Percentiles rank a stretch among this genome's conserved stretches.
phyloP scores from a whole-genome alignment of 2,888 invertebrate species.

The Pollenia angustigena region DNA sequence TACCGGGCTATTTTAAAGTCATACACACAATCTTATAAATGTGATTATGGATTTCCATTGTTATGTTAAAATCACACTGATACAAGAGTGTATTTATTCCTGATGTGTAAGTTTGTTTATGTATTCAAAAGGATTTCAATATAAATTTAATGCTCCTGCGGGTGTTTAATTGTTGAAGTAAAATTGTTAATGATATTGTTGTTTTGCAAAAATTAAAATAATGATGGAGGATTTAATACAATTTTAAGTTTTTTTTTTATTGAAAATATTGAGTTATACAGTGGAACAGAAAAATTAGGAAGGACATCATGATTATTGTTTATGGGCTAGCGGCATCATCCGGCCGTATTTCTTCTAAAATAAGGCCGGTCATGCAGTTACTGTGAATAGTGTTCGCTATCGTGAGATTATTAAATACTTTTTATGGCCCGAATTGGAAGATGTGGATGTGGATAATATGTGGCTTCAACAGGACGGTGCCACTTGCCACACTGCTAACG shows the following conservation, averaged over 20 bases:
- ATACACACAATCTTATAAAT: constrained; percentile 37
- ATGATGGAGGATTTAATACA: neutral
- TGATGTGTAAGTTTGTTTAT: constrained; percentile 4
- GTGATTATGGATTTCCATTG: constrained; percentile 47
- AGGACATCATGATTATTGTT: too few species aligned
- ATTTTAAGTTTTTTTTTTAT: neutral
- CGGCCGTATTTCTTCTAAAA: too few species aligned
- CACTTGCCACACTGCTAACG: too few species aligned
- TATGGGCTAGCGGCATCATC: too few species aligned
- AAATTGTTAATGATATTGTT: constrained; percentile 45
- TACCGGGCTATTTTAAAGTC: neutral
- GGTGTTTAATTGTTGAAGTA: constrained; percentile 56
- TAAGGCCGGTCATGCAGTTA: too few species aligned
- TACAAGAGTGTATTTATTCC: neutral
- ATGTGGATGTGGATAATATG: too few species aligned
- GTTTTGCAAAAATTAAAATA: constrained; percentile 28
- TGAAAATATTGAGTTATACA: neutral
- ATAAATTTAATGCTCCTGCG: constrained; percentile 36
- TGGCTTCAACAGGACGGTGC: too few species aligned
- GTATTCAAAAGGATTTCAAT: constrained; percentile 9
- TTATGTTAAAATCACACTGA: constrained; percentile 52
- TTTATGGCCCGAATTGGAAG: too few species aligned
- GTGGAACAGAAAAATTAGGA: neutral
- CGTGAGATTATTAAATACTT: too few species aligned
- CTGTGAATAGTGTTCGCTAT: too few species aligned